Evolutionary conservation across 2,888 invertebrate genomes (phyloP).

Genomic region (Dryadula phaetusa): DNA sequence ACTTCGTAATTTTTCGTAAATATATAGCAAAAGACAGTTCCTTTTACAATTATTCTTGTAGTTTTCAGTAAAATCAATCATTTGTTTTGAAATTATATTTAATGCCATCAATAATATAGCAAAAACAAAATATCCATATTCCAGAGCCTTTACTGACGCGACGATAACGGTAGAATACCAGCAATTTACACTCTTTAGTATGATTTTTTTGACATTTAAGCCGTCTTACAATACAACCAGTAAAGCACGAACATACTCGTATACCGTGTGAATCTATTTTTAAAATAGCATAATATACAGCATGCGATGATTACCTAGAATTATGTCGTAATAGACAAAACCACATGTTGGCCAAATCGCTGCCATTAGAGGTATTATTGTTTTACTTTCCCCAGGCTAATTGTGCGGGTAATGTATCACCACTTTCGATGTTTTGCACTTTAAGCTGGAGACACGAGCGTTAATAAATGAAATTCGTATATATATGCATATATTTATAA

Average conservation of each 20-base stretch:
- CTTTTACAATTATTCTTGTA: too few relatives aligned
- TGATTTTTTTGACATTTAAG: not conserved
- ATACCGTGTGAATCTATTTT: slow-evolving; percentile 14
- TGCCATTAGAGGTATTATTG: slow-evolving; percentile 52
- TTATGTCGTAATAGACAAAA: slow-evolving; percentile 21
- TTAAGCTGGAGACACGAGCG: not conserved
- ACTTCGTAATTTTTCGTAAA: not conserved
- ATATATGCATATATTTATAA: not conserved
- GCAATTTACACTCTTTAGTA: too few relatives aligned
- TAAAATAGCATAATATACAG: slow-evolving; percentile 10
- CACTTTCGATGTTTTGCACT: slow-evolving; percentile 3
- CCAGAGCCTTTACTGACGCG: too few relatives aligned
- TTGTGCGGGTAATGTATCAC: slow-evolving; percentile 51
- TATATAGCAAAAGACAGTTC: too few relatives aligned
- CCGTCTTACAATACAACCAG: not conserved
- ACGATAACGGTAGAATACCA: too few relatives aligned
- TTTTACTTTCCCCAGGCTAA: slow-evolving; percentile 66
- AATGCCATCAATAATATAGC: too few relatives aligned
- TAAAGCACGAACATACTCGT: not conserved
- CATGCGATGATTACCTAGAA: slow-evolving; percentile 4
- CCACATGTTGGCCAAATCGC: slow-evolving; percentile 49
- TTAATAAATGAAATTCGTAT: not conserved
- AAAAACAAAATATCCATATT: too few relatives aligned
- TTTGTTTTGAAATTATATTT: too few relatives aligned
- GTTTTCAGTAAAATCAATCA: too few relatives aligned